Evolutionary conservation across 2,113 vertebrate genomes (phyloP).

Genomic region (Gobio gobio): DNA sequence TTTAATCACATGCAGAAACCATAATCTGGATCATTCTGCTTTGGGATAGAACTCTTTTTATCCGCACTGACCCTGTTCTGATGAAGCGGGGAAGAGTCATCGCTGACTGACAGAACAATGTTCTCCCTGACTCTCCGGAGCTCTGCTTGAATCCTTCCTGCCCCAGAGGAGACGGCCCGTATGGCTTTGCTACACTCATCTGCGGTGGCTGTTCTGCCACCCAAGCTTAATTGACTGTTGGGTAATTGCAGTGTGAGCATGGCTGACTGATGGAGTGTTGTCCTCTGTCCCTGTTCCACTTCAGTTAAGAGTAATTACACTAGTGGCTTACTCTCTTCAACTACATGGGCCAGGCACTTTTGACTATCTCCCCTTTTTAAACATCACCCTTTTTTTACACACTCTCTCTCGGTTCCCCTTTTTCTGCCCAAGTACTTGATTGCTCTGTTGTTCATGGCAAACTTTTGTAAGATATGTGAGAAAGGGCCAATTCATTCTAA

Average conservation of each 20-base stretch:
- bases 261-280: conserved; percentile 69
- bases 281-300: conserved; percentile 73
- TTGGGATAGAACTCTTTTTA: not conserved
- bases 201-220: not conserved
- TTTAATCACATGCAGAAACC: not conserved
- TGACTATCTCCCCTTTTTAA: conserved; percentile 26
- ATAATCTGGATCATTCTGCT: not conserved
- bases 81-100: conserved; percentile 4
- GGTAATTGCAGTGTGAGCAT: conserved; percentile 72
- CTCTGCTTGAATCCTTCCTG: conserved; percentile 7
- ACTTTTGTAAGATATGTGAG: not conserved
- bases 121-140: conserved; percentile 38
- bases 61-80: not conserved
- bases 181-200: not conserved
- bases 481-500: not conserved
- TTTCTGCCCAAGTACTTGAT: conserved; percentile 54
- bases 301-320: conserved; percentile 73
- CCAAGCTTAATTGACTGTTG: conserved; percentile 74
- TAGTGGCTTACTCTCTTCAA: conserved; percentile 40
- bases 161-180: conserved; percentile 4
- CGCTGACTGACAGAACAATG: conserved; percentile 41
- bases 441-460: conserved; percentile 50
- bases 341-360: conserved; percentile 21
- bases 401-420: not conserved
- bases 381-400: conserved; percentile 7